Base-by-base conservation (phyloP, 1,140 invertebrate species). In the Macrotrachela quadricornifera region DNA sequence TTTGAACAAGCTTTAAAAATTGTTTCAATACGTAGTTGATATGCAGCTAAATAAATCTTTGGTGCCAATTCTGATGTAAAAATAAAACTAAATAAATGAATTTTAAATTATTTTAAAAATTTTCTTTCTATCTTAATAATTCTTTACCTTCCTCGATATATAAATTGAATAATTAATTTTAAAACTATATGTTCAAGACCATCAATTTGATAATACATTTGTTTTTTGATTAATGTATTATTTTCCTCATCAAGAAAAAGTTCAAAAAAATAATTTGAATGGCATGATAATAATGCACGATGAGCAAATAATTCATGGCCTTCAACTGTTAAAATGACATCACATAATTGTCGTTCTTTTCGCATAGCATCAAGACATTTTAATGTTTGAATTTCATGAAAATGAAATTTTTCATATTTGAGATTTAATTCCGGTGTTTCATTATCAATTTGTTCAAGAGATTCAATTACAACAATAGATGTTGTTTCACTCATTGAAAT, bases 311-410 rank as follows among this genome's bases (percentile, higher is more conserved):
- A 46, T 11, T 53, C 51, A 46, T 53, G 44, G 15, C 46, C 46
- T 38, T 53, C 51, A 36, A 46, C 46, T 15, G 42, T 38, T 36
- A 53, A 42, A 36, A 53, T 53, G 2, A 53, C 12, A 13, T 53
- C 51, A 36, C 51, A 53, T n/a, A 53, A 43, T 53, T 53, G 51
- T 13, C 51, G 44, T 39, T 53, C 46, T 37, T 47, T 53, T 46
- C 51, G 42, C 16, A 53, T 12, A 2, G 46, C 46, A 36, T 53
- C 46, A 37, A 53, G 41, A 53, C 40, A 46, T 53, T 53, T 53
- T 8, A 53, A 10, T 6, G 51, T 53, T 37, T 53, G 51, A 30
- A 2, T 30, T 4, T 8, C 21, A 30, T 30, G 21, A 30, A 30
- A 2, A 30, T 30, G 2, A 8, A 8, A 30, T 4, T 30, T 30